Conservation (phyloP, 2,888 invertebrate genomes). For the Cinara cedri region DNA sequence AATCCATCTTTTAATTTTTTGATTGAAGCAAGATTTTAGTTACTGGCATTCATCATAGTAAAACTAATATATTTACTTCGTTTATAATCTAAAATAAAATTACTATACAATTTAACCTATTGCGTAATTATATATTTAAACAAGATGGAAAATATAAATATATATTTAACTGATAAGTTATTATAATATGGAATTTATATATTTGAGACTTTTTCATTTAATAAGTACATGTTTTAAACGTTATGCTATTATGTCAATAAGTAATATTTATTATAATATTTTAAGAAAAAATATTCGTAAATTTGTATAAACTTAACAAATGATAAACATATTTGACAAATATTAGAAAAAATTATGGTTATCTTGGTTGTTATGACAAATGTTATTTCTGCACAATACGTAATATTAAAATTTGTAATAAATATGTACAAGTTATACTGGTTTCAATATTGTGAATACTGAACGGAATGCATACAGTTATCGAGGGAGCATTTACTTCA, state of each 20-base stretch:
- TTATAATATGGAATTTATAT: too few species aligned
- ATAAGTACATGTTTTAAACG: too few species aligned
- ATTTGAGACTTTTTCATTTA: too few species aligned
- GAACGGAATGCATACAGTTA: background rate
- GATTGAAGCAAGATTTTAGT: too few species aligned
- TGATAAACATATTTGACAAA: background rate
- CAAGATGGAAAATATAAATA: too few species aligned
- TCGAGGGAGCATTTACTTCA: slow-evolving; percentile 29
- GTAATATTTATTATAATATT: background rate
- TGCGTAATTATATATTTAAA: too few species aligned
- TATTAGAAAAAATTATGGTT: background rate
- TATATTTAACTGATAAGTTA: too few species aligned
- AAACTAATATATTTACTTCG: too few species aligned
- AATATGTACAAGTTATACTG: slow-evolving; percentile 32
- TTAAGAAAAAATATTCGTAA: background rate
- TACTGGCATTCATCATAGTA: too few species aligned
- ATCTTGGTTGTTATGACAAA: background rate
- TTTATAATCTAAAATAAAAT: too few species aligned
- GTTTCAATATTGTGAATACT: slow-evolving; percentile 15
- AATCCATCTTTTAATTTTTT: too few species aligned
- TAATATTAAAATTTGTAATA: slow-evolving; percentile 3
- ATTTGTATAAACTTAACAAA: background rate
- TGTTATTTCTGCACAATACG: background rate
- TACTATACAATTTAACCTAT: too few species aligned
- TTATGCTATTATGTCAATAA: background rate